A percentile compares a stretch with the other conserved stretches of the same genome.
Evolutionary conservation across 1,140 invertebrate species (phyloP).

Genomic region (Melipona quadrifasciata): DNA sequence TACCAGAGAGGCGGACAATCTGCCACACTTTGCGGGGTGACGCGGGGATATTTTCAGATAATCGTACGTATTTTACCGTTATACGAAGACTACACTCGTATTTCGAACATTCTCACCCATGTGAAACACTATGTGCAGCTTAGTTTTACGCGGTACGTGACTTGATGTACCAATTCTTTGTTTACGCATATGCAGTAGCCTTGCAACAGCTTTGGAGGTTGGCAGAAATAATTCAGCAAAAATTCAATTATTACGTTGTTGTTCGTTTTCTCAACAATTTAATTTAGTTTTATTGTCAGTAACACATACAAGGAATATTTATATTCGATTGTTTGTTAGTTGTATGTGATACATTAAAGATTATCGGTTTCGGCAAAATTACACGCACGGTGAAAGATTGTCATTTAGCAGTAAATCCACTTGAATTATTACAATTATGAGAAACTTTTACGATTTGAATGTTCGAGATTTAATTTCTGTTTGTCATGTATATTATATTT

Average conservation of each 20-base stretch:
- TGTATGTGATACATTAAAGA: background rate
- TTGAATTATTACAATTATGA: background rate
- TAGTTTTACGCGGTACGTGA: constrained; percentile 15
- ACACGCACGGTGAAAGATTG: constrained; percentile 26
- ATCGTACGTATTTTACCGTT: constrained; percentile 58
- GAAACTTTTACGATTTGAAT: background rate
- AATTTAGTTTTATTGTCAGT: background rate
- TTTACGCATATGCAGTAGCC: constrained; percentile 29
- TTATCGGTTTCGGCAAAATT: background rate
- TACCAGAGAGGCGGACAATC: constrained; percentile 41
- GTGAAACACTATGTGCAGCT: background rate
- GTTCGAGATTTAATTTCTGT: background rate
- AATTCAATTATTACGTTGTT: background rate
- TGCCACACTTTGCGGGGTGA: constrained; percentile 54
- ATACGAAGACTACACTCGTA: background rate
- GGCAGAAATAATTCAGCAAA: constrained; percentile 20
- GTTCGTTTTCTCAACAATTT: background rate
- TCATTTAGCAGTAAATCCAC: constrained; percentile 17
- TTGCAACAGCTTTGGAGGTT: constrained; percentile 41
- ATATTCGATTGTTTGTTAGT: background rate
- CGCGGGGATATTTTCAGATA: constrained; percentile 60
- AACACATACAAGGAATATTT: background rate
- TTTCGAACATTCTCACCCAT: constrained; percentile 10
- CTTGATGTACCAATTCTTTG: constrained; percentile 27
- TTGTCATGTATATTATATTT: background rate